Evolutionary conservation across 2,797 vertebrate genomes (phyloP).

Genomic region (Xenopus petersii): DNA sequence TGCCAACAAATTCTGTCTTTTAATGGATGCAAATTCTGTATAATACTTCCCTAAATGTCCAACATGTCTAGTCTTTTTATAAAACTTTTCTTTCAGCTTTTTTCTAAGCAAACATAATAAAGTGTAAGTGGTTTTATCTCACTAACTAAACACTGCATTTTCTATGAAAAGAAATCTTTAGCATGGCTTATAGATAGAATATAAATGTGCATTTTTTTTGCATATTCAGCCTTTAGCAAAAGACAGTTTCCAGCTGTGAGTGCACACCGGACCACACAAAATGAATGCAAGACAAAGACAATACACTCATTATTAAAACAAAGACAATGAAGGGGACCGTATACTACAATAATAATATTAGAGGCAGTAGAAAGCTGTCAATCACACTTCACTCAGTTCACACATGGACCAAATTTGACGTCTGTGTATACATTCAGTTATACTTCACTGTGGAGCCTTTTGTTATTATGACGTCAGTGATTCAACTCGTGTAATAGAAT

Average conservation of each 20-base stretch:
- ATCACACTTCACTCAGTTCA: too few species aligned
- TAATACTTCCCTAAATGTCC: neutral
- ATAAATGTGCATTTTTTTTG: neutral
- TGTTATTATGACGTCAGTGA: too few species aligned
- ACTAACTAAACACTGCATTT: neutral
- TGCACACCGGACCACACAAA: conserved; percentile 12
- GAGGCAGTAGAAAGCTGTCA: too few species aligned
- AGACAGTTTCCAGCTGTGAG: conserved; percentile 2
- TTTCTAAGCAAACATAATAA: conserved; percentile 10
- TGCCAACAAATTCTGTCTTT: neutral
- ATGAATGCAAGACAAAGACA: neutral
- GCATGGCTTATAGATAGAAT: neutral
- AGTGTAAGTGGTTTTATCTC: conserved; percentile 4
- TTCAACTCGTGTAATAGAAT: too few species aligned
- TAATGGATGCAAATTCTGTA: neutral
- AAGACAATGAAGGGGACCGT: too few species aligned
- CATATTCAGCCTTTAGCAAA: neutral
- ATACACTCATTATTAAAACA: too few species aligned
- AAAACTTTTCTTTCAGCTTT: conserved; percentile 6
- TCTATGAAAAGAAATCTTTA: conserved; percentile 3
- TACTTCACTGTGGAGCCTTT: too few species aligned
- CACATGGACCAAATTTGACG: too few species aligned
- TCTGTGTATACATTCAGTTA: too few species aligned
- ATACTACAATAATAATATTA: too few species aligned
- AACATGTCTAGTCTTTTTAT: neutral